A percentile compares a stretch with the other conserved stretches of the same genome.
These are phyloP conservation scores for Penaeus vannamei DNA, from an alignment of 1,140 invertebrate genomes.

Conservation along the genomic window DNA sequence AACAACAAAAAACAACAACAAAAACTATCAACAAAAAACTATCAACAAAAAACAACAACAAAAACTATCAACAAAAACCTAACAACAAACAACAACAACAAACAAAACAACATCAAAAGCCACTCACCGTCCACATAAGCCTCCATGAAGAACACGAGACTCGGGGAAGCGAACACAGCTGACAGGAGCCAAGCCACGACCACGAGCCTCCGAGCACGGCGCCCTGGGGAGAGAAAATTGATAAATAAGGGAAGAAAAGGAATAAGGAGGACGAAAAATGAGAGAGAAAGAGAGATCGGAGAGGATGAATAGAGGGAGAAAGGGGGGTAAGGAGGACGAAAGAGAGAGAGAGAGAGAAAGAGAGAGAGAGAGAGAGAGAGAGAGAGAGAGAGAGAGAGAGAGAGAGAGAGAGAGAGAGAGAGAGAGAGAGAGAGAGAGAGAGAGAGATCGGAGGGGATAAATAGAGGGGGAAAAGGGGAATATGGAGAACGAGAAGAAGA, in stretches of 20 bases:
- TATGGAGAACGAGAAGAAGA: no score
- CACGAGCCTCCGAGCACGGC: constrained; percentile 84
- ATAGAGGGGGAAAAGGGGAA: no score
- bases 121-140: constrained; percentile 72
- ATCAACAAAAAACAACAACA: no score
- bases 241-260: background rate
- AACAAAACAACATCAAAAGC: background rate
- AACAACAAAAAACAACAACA: no score
- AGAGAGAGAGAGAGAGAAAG: background rate
- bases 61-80: no score
- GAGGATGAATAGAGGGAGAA: background rate
- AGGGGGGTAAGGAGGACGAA: background rate
- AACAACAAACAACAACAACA: background rate
- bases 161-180: constrained; percentile 86
- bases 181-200: constrained; percentile 86
- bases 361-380: background rate
- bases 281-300: background rate
- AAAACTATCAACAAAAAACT: no score
- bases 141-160: constrained; percentile 87
- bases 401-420: background rate
- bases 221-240: constrained; percentile 77
- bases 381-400: background rate
- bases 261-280: background rate
- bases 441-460: no score
- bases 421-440: background rate